These are phyloP conservation scores for Embidobia sp. DNA, from an alignment of 2,888 invertebrate species.

Conservation along the genomic window DNA sequence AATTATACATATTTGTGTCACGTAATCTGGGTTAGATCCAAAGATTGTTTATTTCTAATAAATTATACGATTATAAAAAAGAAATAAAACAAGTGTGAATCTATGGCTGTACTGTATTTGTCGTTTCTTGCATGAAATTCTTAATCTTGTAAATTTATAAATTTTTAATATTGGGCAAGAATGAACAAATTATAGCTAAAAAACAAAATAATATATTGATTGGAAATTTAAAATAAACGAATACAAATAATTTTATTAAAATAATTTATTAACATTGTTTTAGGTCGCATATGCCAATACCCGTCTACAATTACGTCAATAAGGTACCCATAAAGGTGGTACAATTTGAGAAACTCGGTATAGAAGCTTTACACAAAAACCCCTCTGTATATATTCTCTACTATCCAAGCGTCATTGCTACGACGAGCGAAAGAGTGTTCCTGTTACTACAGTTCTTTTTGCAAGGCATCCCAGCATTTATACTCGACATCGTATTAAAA, in stretches of 20 bases:
- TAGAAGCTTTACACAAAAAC: neutral
- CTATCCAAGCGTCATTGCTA: conserved; percentile 7
- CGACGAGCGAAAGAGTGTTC: conserved; percentile 7
- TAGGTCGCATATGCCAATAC: conserved; percentile 10
- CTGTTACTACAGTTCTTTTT: conserved; percentile 37
- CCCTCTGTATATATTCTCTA: conserved; percentile 30
- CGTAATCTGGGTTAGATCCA: too few relatives aligned
- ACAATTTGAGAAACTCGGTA: neutral
- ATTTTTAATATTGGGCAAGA: too few relatives aligned
- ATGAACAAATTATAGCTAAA: too few relatives aligned
- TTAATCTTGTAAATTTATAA: too few relatives aligned
- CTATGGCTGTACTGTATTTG: too few relatives aligned
- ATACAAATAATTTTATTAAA: neutral
- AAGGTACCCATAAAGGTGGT: neutral
- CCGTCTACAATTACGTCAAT: conserved; percentile 30
- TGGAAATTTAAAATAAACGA: neutral
- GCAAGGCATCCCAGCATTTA: conserved; percentile 36
- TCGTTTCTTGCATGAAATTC: too few relatives aligned
- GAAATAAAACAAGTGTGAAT: too few relatives aligned
- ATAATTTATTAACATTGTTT: neutral
- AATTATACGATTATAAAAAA: too few relatives aligned
- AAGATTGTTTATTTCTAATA: too few relatives aligned
- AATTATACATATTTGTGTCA: neutral
- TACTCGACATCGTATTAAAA: conserved; percentile 4
- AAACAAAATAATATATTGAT: too few relatives aligned